Conservation (phyloP, 2,113 vertebrate genomes). For the Bostrychus sinensis region DNA sequence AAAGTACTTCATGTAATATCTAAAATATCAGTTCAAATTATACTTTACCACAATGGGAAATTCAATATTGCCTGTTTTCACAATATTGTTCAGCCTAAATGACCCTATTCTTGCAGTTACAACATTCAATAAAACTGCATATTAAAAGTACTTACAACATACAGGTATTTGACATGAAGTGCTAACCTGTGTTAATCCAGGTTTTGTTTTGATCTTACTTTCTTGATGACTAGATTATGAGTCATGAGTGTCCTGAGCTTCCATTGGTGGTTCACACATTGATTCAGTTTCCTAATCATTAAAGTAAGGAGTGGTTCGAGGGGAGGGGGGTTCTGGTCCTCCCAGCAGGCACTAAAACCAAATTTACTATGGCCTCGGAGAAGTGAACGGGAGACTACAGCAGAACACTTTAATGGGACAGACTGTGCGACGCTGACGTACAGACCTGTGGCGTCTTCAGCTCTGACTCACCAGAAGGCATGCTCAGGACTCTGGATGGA, state of each 20-base stretch:
- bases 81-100: no score
- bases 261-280: not conserved
- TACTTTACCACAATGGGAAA: no score
- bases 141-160: no score
- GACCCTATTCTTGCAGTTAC: no score
- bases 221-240: not conserved
- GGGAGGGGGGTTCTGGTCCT: not conserved
- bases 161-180: no score
- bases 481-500: conserved; percentile 57
- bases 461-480: conserved; percentile 65
- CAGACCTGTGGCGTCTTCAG: conserved; percentile 63
- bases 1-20: no score
- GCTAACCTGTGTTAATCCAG: no score
- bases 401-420: conserved; percentile 58
- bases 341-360: not conserved
- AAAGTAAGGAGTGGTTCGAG: not conserved
- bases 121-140: no score
- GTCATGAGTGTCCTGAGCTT: not conserved
- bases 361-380: conserved; percentile 1
- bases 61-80: no score
- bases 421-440: conserved; percentile 65
- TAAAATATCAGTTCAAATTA: no score
- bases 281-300: not conserved
- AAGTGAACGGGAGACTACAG: conserved; percentile 29
- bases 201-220: no score